Base-by-base conservation (phyloP, 2,888 invertebrate genomes). In the Anticlea derivata region DNA sequence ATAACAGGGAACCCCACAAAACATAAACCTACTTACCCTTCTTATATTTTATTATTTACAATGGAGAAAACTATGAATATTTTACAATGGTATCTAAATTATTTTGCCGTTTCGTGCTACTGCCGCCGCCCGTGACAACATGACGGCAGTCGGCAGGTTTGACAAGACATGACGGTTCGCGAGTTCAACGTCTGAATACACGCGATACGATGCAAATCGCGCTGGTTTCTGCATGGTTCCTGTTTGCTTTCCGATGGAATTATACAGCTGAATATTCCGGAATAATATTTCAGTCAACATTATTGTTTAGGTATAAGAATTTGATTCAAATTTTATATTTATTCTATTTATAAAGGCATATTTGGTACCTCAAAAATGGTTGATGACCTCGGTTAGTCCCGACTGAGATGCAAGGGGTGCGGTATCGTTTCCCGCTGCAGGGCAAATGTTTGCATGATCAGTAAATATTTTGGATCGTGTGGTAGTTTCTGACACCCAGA, bases 91-190 rank as follows among this genome's bases (percentile, higher is more conserved):
- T 43, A 23, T 43, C 43, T 47, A 43, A 52, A 52, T 43, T 47
- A 47, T 52, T 47, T 40, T 34, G 12, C 26, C 46, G 43, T 41
- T 41, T 11, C 43, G 37, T 46, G 26, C 46, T 30, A 37, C 8
- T 34, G 10, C 33, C 38, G 38, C n/a, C n/a, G n/a, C n/a, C n/a
- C n/a, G 2, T 44, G 44, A 38, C 33, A 23, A 26, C 20, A 12
- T 40, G 47, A 20, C 22, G 33, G 44, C 56, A 27, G 78, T 74
- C 76, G 63, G 73, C 29, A 35, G 20, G 39, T 75, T 74, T 76
- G 82, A 79, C 77, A 65, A 75, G 76, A 73, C 76, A 68, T 77
- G 80, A 77, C 75, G 74, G 58, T 60, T 68, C 66, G 65, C 65
- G 69, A 64, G 72, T 68, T 74, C 69, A 73, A 75, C 75, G 73